Conservation (phyloP, 2,113 vertebrate species). For the Paracyprichromis sp. region DNA sequence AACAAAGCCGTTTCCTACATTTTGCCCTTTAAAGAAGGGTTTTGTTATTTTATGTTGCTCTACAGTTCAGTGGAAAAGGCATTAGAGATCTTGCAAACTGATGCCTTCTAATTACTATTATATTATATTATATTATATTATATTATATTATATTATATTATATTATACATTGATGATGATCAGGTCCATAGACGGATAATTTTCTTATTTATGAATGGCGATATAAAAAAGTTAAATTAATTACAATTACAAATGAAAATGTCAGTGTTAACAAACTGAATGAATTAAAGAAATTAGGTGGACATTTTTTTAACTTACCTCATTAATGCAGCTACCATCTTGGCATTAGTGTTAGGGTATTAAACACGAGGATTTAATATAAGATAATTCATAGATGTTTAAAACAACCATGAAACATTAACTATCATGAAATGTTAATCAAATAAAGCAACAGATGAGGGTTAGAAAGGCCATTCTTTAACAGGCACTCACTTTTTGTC, state of each 20-base stretch:
- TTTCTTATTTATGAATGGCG: neutral
- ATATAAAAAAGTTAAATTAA: neutral
- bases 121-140: neutral
- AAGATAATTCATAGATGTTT: neutral
- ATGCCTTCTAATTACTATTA: neutral
- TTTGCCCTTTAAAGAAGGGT: neutral
- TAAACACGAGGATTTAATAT: neutral
- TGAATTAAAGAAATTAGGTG: neutral
- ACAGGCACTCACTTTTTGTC: neutral
- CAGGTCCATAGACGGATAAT: neutral
- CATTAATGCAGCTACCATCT: neutral
- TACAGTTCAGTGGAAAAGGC: neutral
- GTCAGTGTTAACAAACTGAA: neutral
- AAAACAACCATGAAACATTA: neutral
- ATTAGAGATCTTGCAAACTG: neutral
- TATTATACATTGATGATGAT: neutral
- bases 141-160: neutral
- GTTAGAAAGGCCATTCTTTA: neutral
- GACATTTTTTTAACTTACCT: neutral
- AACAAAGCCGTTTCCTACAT: neutral
- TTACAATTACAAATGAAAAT: neutral
- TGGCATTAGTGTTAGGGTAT: neutral
- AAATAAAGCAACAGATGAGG: neutral
- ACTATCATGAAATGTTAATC: neutral
- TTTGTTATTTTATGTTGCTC: neutral